These are phyloP conservation scores for Leiothrix lutea DNA, from an alignment of 2,113 vertebrate genomes.

Conservation along the genomic window DNA sequence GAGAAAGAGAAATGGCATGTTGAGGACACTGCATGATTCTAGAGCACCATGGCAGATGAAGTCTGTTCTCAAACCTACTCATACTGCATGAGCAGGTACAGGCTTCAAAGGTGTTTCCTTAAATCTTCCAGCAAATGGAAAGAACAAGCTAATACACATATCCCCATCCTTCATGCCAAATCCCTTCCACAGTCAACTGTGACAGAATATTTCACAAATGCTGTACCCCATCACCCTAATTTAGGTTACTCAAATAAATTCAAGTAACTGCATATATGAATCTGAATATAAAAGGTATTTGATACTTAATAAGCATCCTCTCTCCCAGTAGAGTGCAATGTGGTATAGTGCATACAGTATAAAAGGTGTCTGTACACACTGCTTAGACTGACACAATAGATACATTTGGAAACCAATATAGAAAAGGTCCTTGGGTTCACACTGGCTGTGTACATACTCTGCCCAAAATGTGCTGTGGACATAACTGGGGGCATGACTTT, in stretches of 20 bases:
- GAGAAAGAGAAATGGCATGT: not conserved
- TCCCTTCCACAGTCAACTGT: not conserved
- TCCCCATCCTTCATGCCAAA: not conserved
- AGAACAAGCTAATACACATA: not conserved
- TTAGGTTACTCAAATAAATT: not conserved
- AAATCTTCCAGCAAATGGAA: not conserved
- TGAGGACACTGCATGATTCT: not conserved
- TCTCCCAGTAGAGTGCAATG: not conserved
- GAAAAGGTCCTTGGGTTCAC: not conserved
- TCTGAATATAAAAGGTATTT: not conserved
- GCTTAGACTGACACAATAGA: not conserved
- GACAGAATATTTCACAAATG: not conserved
- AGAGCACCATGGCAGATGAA: not conserved
- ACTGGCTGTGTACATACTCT: not conserved
- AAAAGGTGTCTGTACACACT: not conserved
- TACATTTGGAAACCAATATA: not conserved
- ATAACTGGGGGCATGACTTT: not conserved
- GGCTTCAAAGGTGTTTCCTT: not conserved
- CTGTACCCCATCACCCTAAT: not conserved
- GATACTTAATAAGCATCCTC: not conserved
- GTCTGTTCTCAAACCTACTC: not conserved
- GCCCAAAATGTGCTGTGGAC: not conserved
- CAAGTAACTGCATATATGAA: not conserved
- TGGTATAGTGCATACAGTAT: not conserved
- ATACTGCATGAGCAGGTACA: not conserved